Evolutionary conservation across 1,140 invertebrate species (phyloP).

Genomic region (Batillaria attramentaria): DNA sequence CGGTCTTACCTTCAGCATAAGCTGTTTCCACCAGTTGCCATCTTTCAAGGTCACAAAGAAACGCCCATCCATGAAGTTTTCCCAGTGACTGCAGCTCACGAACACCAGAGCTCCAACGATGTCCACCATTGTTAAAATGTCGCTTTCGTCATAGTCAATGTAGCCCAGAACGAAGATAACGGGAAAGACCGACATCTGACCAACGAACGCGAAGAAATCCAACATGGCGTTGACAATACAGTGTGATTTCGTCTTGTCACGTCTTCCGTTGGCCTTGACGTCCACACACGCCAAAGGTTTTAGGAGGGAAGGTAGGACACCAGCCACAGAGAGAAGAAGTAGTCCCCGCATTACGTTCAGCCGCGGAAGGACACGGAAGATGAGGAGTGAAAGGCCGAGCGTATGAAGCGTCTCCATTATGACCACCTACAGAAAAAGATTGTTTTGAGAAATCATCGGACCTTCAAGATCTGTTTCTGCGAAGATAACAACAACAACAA

Average conservation of each 20-base stretch:
- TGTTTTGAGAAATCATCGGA: too few species aligned
- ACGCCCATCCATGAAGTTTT: conserved; percentile 88
- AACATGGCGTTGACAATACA: background rate
- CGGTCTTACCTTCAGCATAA: conserved; percentile 42
- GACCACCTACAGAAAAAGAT: conserved; percentile 58
- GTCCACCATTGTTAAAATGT: background rate
- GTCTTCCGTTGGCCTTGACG: background rate
- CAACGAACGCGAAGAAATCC: background rate
- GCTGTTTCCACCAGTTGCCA: conserved; percentile 36
- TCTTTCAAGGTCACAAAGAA: conserved; percentile 41
- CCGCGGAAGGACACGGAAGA: conserved; percentile 89
- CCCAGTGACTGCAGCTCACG: conserved; percentile 95
- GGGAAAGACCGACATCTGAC: conserved; percentile 1
- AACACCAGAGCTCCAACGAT: conserved; percentile 78
- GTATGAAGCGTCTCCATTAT: conserved; percentile 89
- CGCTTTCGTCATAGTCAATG: background rate
- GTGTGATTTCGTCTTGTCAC: too few species aligned
- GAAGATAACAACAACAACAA: too few species aligned
- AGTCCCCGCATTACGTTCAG: conserved; percentile 91
- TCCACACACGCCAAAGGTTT: conserved; percentile 41
- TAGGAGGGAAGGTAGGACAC: conserved; percentile 84
- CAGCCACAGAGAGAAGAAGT: conserved; percentile 95
- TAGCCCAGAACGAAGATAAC: background rate
- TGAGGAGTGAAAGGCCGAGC: conserved; percentile 86
- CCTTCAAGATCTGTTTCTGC: too few species aligned